Evolutionary conservation across 2,888 invertebrate genomes (phyloP).

Genomic region (Isoperla grammatica): DNA sequence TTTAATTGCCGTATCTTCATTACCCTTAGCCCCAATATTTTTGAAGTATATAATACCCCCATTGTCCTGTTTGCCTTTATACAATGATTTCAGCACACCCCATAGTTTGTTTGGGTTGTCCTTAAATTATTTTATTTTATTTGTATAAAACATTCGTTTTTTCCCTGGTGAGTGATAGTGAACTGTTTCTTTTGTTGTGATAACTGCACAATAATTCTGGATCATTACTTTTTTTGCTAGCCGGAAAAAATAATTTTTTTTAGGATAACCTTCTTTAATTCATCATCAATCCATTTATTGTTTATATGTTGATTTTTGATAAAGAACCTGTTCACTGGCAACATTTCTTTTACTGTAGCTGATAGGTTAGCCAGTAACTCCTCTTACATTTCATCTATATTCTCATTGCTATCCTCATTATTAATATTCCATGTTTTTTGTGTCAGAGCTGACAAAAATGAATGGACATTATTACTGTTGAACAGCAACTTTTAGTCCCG

Average conservation of each 20-base stretch:
- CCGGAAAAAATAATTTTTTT: background rate
- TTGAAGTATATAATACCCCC: background rate
- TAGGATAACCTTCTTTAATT: background rate
- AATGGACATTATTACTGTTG: too few relatives aligned
- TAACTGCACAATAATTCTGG: background rate
- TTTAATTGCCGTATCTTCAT: too few relatives aligned
- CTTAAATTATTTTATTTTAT: background rate
- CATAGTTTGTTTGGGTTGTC: background rate
- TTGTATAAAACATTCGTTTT: background rate
- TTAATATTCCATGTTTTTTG: too few relatives aligned
- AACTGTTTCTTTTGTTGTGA: background rate
- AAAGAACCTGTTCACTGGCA: too few relatives aligned
- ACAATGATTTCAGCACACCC: background rate
- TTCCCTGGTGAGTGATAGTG: background rate
- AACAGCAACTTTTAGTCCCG: too few relatives aligned
- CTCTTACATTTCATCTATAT: too few relatives aligned
- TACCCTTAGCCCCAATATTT: background rate
- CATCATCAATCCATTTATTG: conserved; percentile 1
- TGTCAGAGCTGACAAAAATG: too few relatives aligned
- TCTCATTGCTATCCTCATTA: too few relatives aligned
- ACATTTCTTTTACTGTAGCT: too few relatives aligned
- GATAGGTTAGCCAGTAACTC: too few relatives aligned
- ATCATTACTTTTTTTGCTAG: background rate
- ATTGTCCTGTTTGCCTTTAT: background rate
- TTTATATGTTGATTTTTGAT: background rate